Conservation (phyloP, 2,797 vertebrate species). For the Alectoris magna region DNA sequence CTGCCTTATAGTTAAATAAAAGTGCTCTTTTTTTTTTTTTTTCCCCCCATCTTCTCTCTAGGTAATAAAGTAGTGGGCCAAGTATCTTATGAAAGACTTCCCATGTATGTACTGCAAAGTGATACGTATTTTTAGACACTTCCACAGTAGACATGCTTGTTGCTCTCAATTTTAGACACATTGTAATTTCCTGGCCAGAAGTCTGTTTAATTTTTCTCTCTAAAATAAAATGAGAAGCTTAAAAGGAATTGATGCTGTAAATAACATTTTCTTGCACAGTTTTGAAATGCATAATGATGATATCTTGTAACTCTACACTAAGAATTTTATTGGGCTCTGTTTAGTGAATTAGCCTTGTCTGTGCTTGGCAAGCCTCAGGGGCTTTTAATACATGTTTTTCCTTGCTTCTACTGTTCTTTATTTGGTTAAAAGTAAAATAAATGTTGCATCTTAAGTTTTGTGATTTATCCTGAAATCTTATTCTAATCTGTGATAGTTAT, state of each 20-base stretch:
- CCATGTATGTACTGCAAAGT: not conserved
- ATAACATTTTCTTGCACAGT: not conserved
- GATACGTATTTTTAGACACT: not conserved
- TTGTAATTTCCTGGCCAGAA: not conserved
- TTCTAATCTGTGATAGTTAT: not conserved
- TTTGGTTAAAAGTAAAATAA: not conserved
- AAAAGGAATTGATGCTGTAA: not conserved
- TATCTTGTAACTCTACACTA: not conserved
- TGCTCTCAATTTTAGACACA: not conserved
- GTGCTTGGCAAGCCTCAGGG: not conserved
- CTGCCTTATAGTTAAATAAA: not conserved
- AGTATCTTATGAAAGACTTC: not conserved
- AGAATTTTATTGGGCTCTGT: not conserved
- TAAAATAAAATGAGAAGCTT: not conserved
- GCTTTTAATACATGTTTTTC: not conserved
- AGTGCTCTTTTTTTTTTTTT: not conserved
- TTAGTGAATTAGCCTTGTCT: not conserved
- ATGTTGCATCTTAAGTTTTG: not conserved
- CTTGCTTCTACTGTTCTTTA: not conserved
- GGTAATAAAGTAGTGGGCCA: not conserved
- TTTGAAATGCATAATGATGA: not conserved
- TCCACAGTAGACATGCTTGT: not conserved
- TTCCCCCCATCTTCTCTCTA: not conserved
- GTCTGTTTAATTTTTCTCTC: not conserved
- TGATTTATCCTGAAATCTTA: not conserved